Conservation (phyloP, 2,888 invertebrate genomes). For the Chrysolina haemoptera region DNA sequence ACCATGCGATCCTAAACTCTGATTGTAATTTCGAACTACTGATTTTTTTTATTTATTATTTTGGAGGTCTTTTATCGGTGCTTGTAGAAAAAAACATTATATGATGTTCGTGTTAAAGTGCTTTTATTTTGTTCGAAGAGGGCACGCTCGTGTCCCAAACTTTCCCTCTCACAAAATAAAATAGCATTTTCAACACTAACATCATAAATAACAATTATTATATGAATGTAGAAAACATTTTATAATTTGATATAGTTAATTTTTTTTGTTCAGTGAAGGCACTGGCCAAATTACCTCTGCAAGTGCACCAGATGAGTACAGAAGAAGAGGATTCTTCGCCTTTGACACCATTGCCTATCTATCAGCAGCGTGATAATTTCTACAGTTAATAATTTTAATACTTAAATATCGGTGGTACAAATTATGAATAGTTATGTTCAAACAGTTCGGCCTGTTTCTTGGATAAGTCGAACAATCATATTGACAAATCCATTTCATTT, state of each 20-base stretch:
- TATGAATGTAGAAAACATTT: background rate
- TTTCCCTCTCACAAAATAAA: no score
- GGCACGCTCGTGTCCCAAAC: no score
- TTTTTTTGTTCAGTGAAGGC: slow-evolving; percentile 73
- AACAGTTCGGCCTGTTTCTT: background rate
- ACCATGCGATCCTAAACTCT: no score
- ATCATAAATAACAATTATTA: no score
- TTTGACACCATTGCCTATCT: slow-evolving; percentile 84
- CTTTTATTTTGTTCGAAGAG: no score
- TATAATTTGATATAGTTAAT: background rate
- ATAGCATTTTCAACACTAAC: no score
- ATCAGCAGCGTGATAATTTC: slow-evolving; percentile 90
- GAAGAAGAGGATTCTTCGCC: slow-evolving; percentile 84
- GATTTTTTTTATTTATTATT: no score
- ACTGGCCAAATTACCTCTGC: slow-evolving; percentile 79
- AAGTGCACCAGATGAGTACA: slow-evolving; percentile 71
- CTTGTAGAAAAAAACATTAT: no score
- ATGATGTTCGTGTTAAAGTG: no score
- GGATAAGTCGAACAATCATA: background rate
- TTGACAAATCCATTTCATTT: background rate
- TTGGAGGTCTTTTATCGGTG: no score
- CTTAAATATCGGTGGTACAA: slow-evolving; percentile 61
- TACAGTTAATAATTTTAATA: slow-evolving; percentile 69
- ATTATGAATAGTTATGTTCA: slow-evolving; percentile 62
- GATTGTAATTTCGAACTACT: no score